Conservation (phyloP, 2,888 invertebrate species). For the Abrostola tripartita region DNA sequence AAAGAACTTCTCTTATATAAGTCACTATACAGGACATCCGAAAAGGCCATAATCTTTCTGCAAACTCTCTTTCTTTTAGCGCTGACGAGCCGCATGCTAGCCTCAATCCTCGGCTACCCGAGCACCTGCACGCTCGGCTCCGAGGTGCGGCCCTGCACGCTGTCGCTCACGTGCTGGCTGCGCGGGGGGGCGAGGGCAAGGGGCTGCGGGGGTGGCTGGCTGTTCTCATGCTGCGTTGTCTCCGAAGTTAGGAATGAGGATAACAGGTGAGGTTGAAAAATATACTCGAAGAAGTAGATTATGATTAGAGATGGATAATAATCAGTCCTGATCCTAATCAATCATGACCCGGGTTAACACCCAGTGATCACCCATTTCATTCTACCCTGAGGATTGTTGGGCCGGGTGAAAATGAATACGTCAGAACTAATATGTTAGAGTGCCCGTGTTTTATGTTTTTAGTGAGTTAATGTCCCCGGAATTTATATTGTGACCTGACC, state of each 20-base stretch:
- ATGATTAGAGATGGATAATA: too few relatives aligned
- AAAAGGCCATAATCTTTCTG: not conserved
- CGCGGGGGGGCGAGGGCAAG: slow-evolving; percentile 90
- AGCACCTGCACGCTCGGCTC: slow-evolving; percentile 87
- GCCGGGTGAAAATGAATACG: too few relatives aligned
- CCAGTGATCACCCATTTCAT: too few relatives aligned
- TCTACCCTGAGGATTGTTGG: too few relatives aligned
- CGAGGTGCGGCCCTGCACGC: slow-evolving; percentile 90
- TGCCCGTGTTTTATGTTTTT: too few relatives aligned
- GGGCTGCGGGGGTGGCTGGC: slow-evolving; percentile 91
- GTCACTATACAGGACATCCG: too few relatives aligned
- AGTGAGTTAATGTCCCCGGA: too few relatives aligned
- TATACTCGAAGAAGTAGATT: not conserved
- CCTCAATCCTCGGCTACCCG: slow-evolving; percentile 89
- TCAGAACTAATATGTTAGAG: too few relatives aligned
- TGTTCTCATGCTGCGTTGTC: slow-evolving; percentile 91
- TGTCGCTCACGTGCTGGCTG: slow-evolving; percentile 93
- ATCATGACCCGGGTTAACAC: too few relatives aligned
- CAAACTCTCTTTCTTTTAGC: slow-evolving; percentile 66
- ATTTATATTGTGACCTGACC: too few relatives aligned
- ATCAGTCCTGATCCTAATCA: too few relatives aligned
- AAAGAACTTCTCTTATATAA: too few relatives aligned
- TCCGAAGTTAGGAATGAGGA: slow-evolving; percentile 66
- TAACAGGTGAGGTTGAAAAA: slow-evolving; percentile 67
- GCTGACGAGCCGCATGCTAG: slow-evolving; percentile 83